Conservation (phyloP, 2,797 vertebrate species). For the Sitta carolinensis region DNA sequence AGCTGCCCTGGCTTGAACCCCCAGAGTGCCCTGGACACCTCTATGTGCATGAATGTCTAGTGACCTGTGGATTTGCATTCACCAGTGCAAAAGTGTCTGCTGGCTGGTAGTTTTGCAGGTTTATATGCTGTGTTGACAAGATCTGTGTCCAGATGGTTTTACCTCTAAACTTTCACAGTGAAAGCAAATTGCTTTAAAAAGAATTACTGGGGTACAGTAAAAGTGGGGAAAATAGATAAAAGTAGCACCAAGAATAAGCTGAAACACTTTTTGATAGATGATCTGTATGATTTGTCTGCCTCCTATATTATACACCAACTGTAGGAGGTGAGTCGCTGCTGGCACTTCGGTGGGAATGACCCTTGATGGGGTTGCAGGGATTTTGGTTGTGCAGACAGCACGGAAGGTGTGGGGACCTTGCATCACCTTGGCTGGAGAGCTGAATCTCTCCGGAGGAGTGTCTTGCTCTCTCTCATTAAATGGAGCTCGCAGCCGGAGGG, state of each 20-base stretch:
- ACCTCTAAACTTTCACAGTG: neutral
- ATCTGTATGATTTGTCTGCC: neutral
- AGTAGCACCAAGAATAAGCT: neutral
- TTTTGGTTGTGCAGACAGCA: neutral
- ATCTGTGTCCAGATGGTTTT: neutral
- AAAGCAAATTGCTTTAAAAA: neutral
- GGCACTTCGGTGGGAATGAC: neutral
- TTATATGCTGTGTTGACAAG: neutral
- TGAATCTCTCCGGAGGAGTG: neutral
- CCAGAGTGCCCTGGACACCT: neutral
- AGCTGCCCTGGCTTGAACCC: neutral
- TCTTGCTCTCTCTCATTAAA: conserved; percentile 10
- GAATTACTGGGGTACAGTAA: neutral
- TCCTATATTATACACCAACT: rapidly evolving
- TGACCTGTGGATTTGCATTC: neutral
- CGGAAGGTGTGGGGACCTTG: neutral
- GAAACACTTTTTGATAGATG: neutral
- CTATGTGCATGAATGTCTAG: rapidly evolving
- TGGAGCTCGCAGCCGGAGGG: neutral
- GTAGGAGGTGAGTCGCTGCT: neutral
- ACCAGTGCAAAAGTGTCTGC: neutral
- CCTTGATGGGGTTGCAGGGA: neutral
- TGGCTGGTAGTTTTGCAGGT: neutral
- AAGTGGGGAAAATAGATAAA: neutral
- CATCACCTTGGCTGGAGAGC: conserved; percentile 27